Evolutionary conservation across 2,113 vertebrate genomes (phyloP), one percentile per base, ranked within the genome.

Genomic region (Pungitius pungitius): DNA sequence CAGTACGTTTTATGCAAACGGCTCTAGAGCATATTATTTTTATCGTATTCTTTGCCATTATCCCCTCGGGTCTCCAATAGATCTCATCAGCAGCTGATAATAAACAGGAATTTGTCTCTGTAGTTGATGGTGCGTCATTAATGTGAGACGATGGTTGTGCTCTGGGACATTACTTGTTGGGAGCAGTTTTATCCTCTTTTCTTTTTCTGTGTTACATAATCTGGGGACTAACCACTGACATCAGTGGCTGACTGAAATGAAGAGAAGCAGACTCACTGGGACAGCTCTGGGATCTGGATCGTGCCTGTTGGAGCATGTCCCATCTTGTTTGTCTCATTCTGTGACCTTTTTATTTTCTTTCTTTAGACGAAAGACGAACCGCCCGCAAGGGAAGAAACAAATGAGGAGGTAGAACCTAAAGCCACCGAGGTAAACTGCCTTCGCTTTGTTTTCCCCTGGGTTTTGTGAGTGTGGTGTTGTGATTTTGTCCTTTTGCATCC

Each of bases 371-470:
- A 83, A 45, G 88, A 83, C 1, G 75, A 88, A 49, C 45, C 51
- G 57, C 67, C 77, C 13, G 65, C 22, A 8, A 82, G 3, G 66
- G 75, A 60, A 7, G 69, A 82, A 78, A 61, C 37, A 8, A 67
- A 87, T 49, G 54, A 73, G 51, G 72, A 62, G 20, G 47, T 33
- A 30, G 78, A 88, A 39, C 69, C 71, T 45, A 85, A 87, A 84
- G 62, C 39, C 71, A 73, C 74, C 13, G 77, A 89, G 90, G 92
- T 93, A 82, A 87, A 43, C 20, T 27, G 11, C 58, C 24, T 69
- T 24, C 51, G 5, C 7, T 67, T 33, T 22, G 37, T 60, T 59
- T 55, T 30, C 52, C 24, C 37, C 18, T 22, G n/a, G 35, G 2
- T 55, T 49, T 22, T 62, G 13, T 70, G 20, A 43, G 1, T 67